Evolutionary conservation across 2,888 invertebrate genomes (phyloP).

Genomic region (Amphipyra berbera): DNA sequence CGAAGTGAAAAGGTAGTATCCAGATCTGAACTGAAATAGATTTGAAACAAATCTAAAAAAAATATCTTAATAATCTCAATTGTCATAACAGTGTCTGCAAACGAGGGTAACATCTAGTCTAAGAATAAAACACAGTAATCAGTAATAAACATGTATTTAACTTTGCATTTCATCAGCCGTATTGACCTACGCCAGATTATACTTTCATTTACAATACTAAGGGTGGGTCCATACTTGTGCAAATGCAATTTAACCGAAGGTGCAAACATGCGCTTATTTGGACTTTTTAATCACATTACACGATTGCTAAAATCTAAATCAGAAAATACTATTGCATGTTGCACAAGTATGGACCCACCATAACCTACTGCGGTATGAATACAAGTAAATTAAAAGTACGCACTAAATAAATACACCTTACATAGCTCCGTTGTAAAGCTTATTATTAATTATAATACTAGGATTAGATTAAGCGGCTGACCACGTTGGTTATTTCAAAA

Average conservation of each 20-base stretch:
- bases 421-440: constrained; percentile 46
- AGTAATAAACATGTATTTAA: constrained; percentile 76
- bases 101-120: neutral
- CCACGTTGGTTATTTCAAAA: constrained; percentile 1
- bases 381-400: constrained; percentile 12
- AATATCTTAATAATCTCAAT: too few relatives aligned
- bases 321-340: neutral
- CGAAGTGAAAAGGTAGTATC: neutral
- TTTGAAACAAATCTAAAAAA: too few relatives aligned
- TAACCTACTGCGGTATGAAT: constrained; percentile 1
- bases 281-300: too few relatives aligned
- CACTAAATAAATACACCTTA: constrained; percentile 41
- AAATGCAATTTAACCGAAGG: neutral
- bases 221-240: constrained; percentile 9
- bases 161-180: constrained; percentile 56
- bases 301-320: too few relatives aligned
- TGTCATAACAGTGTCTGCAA: too few relatives aligned
- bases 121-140: constrained; percentile 64
- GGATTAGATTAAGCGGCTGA: constrained; percentile 24
- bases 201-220: constrained; percentile 11
- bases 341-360: constrained; percentile 4
- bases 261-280: too few relatives aligned
- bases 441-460: constrained; percentile 51
- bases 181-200: constrained; percentile 19
- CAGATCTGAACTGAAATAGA: neutral